These are phyloP conservation scores for Anastatus disparis DNA, from an alignment of 1,140 invertebrate genomes.

Conservation along the genomic window DNA sequence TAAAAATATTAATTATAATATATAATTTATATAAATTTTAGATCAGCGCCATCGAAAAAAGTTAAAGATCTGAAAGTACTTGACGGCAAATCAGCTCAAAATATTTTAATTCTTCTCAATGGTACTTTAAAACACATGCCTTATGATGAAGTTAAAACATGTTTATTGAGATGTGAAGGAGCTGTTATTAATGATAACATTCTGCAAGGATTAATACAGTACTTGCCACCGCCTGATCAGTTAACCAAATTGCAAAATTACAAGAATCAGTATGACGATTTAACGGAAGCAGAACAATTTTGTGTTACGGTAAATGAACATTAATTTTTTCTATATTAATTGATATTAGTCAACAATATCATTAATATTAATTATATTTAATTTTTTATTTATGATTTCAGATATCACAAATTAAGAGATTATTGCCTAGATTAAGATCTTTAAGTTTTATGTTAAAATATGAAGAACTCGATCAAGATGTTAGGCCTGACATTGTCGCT, in stretches of 20 bases:
- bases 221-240: constrained; percentile 90
- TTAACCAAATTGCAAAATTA: constrained; percentile 84
- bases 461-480: constrained; percentile 84
- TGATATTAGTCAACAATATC: neutral
- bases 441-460: constrained; percentile 91
- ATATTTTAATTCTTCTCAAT: constrained; percentile 90
- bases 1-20: neutral
- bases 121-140: constrained; percentile 91
- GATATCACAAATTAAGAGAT: constrained; percentile 85
- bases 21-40: constrained; percentile 50
- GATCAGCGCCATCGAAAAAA: constrained; percentile 80
- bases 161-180: constrained; percentile 88
- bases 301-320: constrained; percentile 80
- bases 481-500: constrained; percentile 95
- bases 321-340: neutral
- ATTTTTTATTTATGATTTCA: constrained; percentile 52
- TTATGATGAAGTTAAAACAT: constrained; percentile 85
- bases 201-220: constrained; percentile 86
- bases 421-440: constrained; percentile 87
- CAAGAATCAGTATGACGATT: constrained; percentile 80
- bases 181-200: constrained; percentile 83
- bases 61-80: constrained; percentile 91
- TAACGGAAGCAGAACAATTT: constrained; percentile 96
- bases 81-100: constrained; percentile 93
- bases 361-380: constrained; percentile 15